phyloP scores from a whole-genome alignment of 2,797 vertebrate genomes.

The Sparus aurata region DNA sequence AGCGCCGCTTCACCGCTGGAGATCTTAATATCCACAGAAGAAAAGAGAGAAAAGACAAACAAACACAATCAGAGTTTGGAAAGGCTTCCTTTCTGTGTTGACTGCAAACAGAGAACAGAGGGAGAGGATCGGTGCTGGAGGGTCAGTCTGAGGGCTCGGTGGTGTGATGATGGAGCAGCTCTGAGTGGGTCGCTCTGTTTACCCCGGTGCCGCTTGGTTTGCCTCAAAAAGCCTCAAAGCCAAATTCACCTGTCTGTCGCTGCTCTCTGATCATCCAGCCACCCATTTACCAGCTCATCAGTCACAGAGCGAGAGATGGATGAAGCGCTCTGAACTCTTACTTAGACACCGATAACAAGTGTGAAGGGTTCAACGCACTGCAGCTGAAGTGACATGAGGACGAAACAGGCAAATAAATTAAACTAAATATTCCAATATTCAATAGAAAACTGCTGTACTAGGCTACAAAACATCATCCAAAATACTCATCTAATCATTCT shows the following conservation, averaged over 20 bases:
- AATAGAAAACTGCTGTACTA: no score
- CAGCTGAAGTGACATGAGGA: no score
- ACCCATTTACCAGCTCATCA: not conserved
- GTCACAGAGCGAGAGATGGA: not conserved
- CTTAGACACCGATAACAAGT: no score
- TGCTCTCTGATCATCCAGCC: constrained; percentile 11
- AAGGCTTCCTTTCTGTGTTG: constrained; percentile 55
- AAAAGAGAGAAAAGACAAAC: constrained; percentile 44
- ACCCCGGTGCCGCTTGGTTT: constrained; percentile 44
- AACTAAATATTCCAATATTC: no score
- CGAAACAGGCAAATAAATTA: no score
- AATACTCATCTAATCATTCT: no score
- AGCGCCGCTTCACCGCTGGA: not conserved
- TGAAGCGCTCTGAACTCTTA: not conserved
- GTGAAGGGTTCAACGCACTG: no score
- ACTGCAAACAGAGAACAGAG: constrained; percentile 61
- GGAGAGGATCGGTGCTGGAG: not conserved
- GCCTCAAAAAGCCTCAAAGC: constrained; percentile 44
- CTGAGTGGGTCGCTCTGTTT: constrained; percentile 21
- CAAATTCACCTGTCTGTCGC: not conserved
- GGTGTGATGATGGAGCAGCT: constrained; percentile 36
- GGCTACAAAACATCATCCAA: no score
- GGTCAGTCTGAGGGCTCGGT: constrained; percentile 26
- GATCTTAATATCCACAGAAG: constrained; percentile 38
- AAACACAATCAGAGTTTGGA: constrained; percentile 35